phyloP scores from a whole-genome alignment of 1,140 invertebrate genomes.

The Oreohelix idahoensis region DNA sequence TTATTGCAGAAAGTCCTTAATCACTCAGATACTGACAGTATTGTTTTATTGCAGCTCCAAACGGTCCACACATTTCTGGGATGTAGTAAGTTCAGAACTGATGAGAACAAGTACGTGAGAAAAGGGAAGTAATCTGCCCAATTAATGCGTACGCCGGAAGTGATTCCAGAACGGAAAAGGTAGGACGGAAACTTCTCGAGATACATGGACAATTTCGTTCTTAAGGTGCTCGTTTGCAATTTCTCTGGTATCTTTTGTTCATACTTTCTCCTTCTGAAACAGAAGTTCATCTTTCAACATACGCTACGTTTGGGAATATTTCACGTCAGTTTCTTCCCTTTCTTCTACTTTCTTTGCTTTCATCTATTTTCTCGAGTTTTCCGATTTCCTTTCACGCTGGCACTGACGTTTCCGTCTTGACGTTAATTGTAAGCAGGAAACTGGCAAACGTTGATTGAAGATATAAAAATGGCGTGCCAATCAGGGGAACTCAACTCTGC shows the following conservation, averaged over 20 bases:
- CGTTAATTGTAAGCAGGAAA: slow-evolving; percentile 2
- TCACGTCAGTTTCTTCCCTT: background rate
- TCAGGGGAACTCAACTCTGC: background rate
- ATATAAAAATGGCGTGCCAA: background rate
- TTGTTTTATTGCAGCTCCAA: no score
- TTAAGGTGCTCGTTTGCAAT: background rate
- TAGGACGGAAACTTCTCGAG: slow-evolving; percentile 1
- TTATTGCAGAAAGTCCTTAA: no score
- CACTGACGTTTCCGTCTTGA: background rate
- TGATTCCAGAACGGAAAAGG: slow-evolving; percentile 20
- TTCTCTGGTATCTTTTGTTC: background rate
- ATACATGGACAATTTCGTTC: background rate
- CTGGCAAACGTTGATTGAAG: background rate
- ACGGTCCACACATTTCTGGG: no score
- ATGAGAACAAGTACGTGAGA: background rate
- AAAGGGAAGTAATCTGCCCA: slow-evolving; percentile 1
- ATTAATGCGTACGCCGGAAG: slow-evolving; percentile 17
- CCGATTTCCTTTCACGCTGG: background rate
- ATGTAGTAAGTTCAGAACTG: no score
- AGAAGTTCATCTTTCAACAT: background rate
- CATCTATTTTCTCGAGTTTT: background rate
- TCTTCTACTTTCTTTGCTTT: background rate
- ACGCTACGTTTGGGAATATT: background rate
- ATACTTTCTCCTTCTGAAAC: background rate
- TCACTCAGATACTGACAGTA: no score